Base-by-base conservation (phyloP, 1,140 invertebrate species). In the Manduca sexta region DNA sequence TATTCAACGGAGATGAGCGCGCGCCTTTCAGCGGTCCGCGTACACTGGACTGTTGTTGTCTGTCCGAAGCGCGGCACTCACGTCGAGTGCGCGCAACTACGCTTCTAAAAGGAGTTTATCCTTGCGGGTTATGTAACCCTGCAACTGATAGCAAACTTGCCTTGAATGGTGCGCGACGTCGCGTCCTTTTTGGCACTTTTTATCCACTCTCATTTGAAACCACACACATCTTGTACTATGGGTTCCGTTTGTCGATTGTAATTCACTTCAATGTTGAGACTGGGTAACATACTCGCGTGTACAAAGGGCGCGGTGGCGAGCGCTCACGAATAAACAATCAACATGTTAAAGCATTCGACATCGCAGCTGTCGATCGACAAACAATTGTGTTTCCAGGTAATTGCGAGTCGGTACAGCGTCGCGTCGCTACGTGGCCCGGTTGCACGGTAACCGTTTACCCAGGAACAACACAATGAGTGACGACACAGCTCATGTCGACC, bases 381-480 rank as follows among this genome's bases (percentile, higher is more conserved):
- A 80, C 76, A 77, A 74, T 67, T 52, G 52, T 35, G 17, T 66
- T 74, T 74, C 70, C 61, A 42, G 62, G 70, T 69, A 76, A 65
- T 56, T 55, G 42, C 29, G 29, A 35, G 37, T 41, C 55, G 21
- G 4, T 26, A 26, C 21, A 26, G 21, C 21, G 21, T 5, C 21
- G 21, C 4, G 21, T 8, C 4, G 21, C 21, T 3, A 26, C 21
- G 51, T 60, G 74, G 46, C 68, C 70, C 44, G 58, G 44, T 56
- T 75, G 60, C 56, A 60, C 30, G 49, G 38, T 65, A 69, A 69
- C 64, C 50, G 45, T 54, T 64, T 61, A 64, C 62, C 56, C 52
- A 54, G 38, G 15, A 40, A 43, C 15, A 62, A 60, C 72, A 15
- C 31, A 38, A 38, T 38, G 14, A 13, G 15, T 10, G 33, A n/a